These are phyloP conservation scores for Gnathochromis pfefferi DNA, from an alignment of 2,113 vertebrate genomes.

Conservation along the genomic window DNA sequence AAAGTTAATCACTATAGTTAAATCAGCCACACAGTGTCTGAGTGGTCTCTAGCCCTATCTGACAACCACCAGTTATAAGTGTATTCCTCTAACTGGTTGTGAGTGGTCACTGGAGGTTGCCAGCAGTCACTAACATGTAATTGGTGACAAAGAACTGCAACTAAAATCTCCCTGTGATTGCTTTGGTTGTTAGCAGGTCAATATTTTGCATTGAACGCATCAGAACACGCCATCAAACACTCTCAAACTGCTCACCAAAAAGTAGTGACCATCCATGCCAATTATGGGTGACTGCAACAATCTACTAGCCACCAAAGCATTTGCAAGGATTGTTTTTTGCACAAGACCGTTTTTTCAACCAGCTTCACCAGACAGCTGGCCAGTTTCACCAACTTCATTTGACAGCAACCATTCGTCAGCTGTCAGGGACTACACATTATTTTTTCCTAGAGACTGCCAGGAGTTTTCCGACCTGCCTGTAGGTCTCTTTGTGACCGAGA, in stretches of 20 bases:
- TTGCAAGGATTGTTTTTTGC: not conserved
- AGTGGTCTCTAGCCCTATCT: not conserved
- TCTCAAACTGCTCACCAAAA: not conserved
- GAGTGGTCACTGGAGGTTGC: not conserved
- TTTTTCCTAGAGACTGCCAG: not conserved
- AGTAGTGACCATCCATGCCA: not conserved
- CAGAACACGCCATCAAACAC: not conserved
- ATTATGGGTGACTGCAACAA: not conserved
- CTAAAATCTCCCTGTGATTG: not conserved
- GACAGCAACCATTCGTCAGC: not conserved
- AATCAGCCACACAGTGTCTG: not conserved
- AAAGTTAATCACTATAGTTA: not conserved
- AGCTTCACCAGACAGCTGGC: not conserved
- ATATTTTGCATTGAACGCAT: not conserved
- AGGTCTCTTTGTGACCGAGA: not conserved
- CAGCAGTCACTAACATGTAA: not conserved
- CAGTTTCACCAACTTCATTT: not conserved
- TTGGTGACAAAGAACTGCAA: not conserved
- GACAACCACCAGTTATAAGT: not conserved
- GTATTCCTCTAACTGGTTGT: not conserved
- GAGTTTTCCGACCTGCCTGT: not conserved
- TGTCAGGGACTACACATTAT: rapidly evolving
- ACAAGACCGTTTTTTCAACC: not conserved
- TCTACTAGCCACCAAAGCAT: not conserved
- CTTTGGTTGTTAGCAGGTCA: not conserved